phyloP scores from a whole-genome alignment of 2,888 invertebrate species.

The Zaprionus lineosus region DNA sequence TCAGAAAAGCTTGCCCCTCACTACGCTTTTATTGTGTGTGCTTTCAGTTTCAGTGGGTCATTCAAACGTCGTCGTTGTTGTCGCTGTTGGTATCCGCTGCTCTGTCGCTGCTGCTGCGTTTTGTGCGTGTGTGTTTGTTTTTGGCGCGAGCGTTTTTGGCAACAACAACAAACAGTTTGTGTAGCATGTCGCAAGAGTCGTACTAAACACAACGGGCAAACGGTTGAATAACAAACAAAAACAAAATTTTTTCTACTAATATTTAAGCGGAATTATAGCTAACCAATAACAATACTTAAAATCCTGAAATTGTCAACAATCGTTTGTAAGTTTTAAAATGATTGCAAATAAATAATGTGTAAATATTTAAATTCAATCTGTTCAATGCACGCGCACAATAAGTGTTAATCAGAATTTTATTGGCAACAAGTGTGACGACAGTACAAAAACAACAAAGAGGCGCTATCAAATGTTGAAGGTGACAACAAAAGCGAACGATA shows the following conservation, averaged over 20 bases:
- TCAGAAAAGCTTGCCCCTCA: constrained; percentile 11
- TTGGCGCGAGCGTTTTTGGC: constrained; percentile 41
- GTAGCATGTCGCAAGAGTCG: constrained; percentile 47
- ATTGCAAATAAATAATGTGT: constrained; percentile 1
- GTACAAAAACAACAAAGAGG: constrained; percentile 6
- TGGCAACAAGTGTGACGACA: constrained; percentile 59
- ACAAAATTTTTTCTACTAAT: no score
- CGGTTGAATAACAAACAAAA: constrained; percentile 47
- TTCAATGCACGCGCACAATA: constrained; percentile 51
- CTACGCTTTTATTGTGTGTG: constrained; percentile 1
- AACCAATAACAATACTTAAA: constrained; percentile 11
- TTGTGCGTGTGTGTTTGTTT: constrained; percentile 27
- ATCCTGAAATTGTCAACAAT: constrained; percentile 13
- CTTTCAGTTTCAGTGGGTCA: constrained; percentile 40
- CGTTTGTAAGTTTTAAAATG: constrained; percentile 20
- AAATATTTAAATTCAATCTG: constrained; percentile 37
- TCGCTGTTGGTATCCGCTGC: constrained; percentile 1
- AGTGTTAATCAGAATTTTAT: constrained; percentile 66
- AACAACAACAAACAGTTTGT: constrained; percentile 29
- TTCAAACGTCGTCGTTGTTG: constrained; percentile 20
- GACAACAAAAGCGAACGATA: constrained; percentile 40
- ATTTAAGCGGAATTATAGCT: no score
- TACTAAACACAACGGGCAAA: constrained; percentile 23
- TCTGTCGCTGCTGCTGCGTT: constrained; percentile 12
- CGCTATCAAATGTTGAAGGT: constrained; percentile 57